Percentiles rank a stretch among this genome's conserved stretches.
phyloP scores from a whole-genome alignment of 2,113 vertebrate species.

The Herpetotheres cachinnans region DNA sequence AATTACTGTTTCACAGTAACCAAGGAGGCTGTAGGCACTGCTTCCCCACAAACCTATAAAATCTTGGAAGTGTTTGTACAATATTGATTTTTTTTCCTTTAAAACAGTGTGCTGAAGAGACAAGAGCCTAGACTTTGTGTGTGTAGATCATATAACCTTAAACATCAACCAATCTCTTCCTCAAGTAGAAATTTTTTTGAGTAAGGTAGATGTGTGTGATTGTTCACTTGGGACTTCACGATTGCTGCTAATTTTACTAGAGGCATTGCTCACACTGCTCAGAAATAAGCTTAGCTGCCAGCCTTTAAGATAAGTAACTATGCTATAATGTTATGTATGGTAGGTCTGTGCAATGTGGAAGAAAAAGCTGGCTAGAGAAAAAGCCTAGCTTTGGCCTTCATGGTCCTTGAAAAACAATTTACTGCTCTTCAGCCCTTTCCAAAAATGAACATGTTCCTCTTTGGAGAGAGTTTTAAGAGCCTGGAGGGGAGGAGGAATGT shows the following conservation, averaged over 20 bases:
- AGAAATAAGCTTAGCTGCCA: neutral
- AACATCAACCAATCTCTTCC: neutral
- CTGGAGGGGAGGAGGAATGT: neutral
- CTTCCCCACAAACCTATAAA: neutral
- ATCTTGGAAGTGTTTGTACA: neutral
- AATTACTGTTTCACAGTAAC: neutral
- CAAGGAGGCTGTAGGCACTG: neutral
- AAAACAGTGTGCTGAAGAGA: neutral
- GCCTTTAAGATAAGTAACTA: neutral
- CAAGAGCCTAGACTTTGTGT: neutral
- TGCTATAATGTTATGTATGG: neutral
- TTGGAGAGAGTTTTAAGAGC: neutral
- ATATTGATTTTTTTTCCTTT: neutral
- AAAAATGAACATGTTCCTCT: neutral
- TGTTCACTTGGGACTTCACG: neutral
- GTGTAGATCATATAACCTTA: neutral
- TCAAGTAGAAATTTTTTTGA: neutral
- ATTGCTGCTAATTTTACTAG: neutral
- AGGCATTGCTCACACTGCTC: neutral
- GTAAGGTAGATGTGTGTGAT: neutral
- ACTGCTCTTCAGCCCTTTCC: neutral
- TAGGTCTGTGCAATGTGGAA: neutral
- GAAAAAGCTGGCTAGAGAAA: neutral
- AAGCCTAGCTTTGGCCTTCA: neutral
- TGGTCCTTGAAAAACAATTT: neutral